Evolutionary conservation across 2,113 vertebrate genomes (phyloP).

Genomic region (western clawed frog (Xenopus tropicalis)): UCB_Xtro_10.0 CM004443.2:118980001-118980500

Average conservation of each 20-base stretch:
- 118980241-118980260: constrained; percentile 68
- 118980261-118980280: constrained; percentile 79
- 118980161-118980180: constrained; percentile 54
- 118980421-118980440: constrained; percentile 86
- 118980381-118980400: constrained; percentile 92
- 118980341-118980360: constrained; percentile 85
- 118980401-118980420: constrained; percentile 91
- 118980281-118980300: constrained; percentile 79
- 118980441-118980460: constrained; percentile 90
- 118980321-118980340: constrained; percentile 88
- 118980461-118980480: constrained; percentile 40
- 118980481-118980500: background rate
- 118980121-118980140: constrained; percentile 85
- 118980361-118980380: constrained; percentile 93
- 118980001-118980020: constrained; percentile 98
- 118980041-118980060: constrained; percentile 89
- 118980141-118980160: constrained; percentile 55
- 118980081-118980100: constrained; percentile 29
- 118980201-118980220: constrained; percentile 82
- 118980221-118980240: constrained; percentile 60
- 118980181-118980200: constrained; percentile 70
- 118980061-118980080: constrained; percentile 62
- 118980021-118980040: constrained; percentile 77
- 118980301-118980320: constrained; percentile 88
- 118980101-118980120: constrained; percentile 57